Evolutionary conservation across 2,797 vertebrate species (phyloP), one percentile per base, ranked within the genome.

Genomic region (Enteromius afrohamiltoni): DNA sequence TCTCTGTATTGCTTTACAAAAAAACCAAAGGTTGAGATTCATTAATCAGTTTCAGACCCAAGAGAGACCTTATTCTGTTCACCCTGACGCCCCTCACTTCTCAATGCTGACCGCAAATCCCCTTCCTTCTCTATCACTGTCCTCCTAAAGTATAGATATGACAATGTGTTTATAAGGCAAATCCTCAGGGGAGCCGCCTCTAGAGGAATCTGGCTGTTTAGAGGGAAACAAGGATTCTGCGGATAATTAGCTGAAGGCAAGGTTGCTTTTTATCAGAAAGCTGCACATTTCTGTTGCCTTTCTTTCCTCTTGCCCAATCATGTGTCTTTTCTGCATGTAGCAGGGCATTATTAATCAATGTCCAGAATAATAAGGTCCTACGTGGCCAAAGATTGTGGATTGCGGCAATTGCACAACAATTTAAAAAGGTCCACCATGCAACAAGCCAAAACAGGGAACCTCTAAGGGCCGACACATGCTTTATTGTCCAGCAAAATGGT

Each of bases 231-330:
- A 70, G 87, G 87, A 87, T 88, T 85, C 58, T 26, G 71, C 87
- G 87, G 88, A 90, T 93, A 94, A 95, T 93, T 93, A 92, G 90
- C 91, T 91, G 87, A 92, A 92, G 89, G 89, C 87, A 83, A 79
- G 90, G 86, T 84, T 90, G 79, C 68, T 89, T 90, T 93, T 91
- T 92, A 94, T 93, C 93, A 90, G 83, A 91, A 93, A 92, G 91
- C 91, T 87, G 87, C 93, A 93, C 88, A 92, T 93, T 94, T 92
- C 78, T 82, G 79, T 80, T 60, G 70, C 79, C 80, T 90, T 88
- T 86, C 71, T 83, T 82, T 80, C 81, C 83, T 85, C 86, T 88
- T 77, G 84, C 86, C 91, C 85, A 88, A 86, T 84, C 55, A 71
- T 92, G 92, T 88, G 89, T 89, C 89, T 88, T 88, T 85, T 86